These are phyloP conservation scores for Pandemis heparana DNA, from an alignment of 2,888 invertebrate species.

Conservation along the genomic window DNA sequence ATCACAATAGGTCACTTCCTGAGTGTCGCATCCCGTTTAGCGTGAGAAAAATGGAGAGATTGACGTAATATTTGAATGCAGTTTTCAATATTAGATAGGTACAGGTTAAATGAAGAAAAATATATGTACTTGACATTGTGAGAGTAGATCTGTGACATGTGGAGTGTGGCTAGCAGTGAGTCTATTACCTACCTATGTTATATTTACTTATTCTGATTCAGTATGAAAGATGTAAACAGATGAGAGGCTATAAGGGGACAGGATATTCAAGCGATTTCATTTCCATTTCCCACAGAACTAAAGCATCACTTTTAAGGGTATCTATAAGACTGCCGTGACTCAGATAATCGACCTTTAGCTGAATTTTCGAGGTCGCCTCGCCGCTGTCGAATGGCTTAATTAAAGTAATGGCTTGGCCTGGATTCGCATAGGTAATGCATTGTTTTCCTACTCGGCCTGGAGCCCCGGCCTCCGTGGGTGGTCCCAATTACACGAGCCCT, in stretches of 20 bases:
- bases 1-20: constrained; percentile 60
- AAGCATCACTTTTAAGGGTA: not conserved
- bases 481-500: constrained; percentile 64
- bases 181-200: too few relatives aligned
- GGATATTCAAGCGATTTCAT: too few relatives aligned
- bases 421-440: constrained; percentile 61
- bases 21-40: constrained; percentile 63
- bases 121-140: too few relatives aligned
- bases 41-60: constrained; percentile 62
- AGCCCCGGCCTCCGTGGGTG: constrained; percentile 63
- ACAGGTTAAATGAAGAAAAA: too few relatives aligned
- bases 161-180: too few relatives aligned
- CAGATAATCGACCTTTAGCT: not conserved
- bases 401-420: constrained; percentile 58
- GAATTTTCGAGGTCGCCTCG: constrained; percentile 19
- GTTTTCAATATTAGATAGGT: too few relatives aligned
- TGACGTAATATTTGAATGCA: not conserved
- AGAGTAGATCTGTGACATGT: too few relatives aligned
- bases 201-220: too few relatives aligned
- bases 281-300: not conserved
- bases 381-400: constrained; percentile 38
- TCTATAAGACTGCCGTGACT: constrained; percentile 1
- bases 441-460: constrained; percentile 47
- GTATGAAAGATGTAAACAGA: too few relatives aligned
- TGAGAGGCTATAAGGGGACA: too few relatives aligned